Percentiles rank a stretch among this genome's conserved stretches.
Conservation (phyloP, 1,140 invertebrate genomes). For the Coelopa frigida region DNA sequence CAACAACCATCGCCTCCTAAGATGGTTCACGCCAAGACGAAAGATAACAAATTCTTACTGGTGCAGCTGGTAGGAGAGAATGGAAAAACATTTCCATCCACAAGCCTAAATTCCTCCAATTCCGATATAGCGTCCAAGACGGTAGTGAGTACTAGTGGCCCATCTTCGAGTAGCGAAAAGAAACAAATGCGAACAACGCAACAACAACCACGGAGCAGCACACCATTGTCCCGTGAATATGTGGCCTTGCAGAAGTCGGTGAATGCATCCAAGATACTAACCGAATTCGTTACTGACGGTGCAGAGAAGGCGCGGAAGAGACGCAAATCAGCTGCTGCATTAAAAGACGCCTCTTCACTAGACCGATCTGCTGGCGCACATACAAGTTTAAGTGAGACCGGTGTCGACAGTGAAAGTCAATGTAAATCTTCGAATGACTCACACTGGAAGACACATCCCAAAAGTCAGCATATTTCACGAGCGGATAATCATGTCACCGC, state of each 20-base stretch:
- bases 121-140: constrained; percentile 1
- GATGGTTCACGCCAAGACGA: background rate
- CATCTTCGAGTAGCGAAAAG: background rate
- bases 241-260: constrained; percentile 30
- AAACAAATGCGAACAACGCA: background rate
- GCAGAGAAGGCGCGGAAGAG: constrained; percentile 19
- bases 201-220: constrained; percentile 9
- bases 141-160: background rate
- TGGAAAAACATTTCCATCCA: constrained; percentile 1
- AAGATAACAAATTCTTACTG: background rate
- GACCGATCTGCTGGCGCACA: background rate
- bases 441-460: too few species aligned
- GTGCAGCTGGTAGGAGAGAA: constrained; percentile 4
- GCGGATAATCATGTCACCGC: too few species aligned
- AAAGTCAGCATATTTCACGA: too few species aligned
- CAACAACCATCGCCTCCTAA: too few species aligned
- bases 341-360: background rate
- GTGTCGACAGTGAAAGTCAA: background rate
- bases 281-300: constrained; percentile 27
- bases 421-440: constrained; percentile 7
- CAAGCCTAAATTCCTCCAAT: background rate
- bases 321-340: constrained; percentile 9
- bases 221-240: constrained; percentile 15
- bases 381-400: background rate
- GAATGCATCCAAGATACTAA: constrained; percentile 35